Conservation (phyloP, 1,140 invertebrate species). For the Lucilia cuprina region DNA sequence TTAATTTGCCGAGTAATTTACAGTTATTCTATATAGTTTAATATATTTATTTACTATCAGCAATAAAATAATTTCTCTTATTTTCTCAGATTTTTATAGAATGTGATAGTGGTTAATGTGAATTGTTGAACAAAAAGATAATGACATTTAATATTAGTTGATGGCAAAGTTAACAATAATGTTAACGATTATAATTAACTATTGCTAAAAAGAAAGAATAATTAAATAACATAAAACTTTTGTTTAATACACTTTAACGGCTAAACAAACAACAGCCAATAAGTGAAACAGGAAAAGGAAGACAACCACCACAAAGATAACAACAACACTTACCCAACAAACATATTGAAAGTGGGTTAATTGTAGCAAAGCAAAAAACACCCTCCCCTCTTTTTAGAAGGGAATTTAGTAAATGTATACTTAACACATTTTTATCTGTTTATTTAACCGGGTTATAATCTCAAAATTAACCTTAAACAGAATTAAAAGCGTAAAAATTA, state of each 20-base stretch:
- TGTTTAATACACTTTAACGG: slow-evolving; percentile 29
- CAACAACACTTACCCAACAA: background rate
- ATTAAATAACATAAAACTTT: slow-evolving; percentile 36
- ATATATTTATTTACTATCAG: too few species aligned
- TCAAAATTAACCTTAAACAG: slow-evolving; percentile 27
- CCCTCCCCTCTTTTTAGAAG: background rate
- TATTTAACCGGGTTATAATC: slow-evolving; percentile 30
- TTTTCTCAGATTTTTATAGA: background rate
- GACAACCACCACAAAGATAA: background rate
- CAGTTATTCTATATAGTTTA: too few species aligned
- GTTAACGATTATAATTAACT: background rate
- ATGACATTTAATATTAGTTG: background rate
- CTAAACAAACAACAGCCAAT: slow-evolving; percentile 25
- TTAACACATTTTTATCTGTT: background rate
- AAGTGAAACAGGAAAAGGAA: background rate
- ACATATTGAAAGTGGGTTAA: slow-evolving; percentile 25
- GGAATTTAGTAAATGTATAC: background rate
- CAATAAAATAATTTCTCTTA: background rate
- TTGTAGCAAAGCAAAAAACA: background rate
- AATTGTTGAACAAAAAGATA: background rate
- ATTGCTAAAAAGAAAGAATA: background rate
- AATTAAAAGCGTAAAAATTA: background rate
- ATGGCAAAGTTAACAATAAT: background rate
- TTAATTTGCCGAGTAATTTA: too few species aligned
- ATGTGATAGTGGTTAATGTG: background rate